Base-by-base conservation (phyloP, 2,113 vertebrate genomes). In the Triplophysa dalaica region DNA sequence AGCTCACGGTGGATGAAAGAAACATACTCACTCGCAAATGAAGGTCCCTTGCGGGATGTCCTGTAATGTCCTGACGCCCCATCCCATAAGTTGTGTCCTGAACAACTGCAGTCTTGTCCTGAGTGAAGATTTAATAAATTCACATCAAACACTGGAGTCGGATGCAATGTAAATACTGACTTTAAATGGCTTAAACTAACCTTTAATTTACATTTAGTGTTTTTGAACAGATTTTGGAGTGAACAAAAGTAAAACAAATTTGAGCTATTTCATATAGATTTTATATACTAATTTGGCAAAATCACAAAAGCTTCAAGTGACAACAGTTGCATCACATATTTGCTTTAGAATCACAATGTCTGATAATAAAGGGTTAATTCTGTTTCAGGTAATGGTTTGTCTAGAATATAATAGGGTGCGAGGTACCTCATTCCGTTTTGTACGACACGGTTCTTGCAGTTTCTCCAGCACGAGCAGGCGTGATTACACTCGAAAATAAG, bases 401-500 rank as follows among this genome's bases (percentile, higher is more conserved):
- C 65, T 8, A 19, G 13, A 54, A 54, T 33, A 89, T 86, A 69
- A 19, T n/a, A 19, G 38, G 0, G 12, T 19, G 22, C 8, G 45
- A 52, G 7, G 24, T 89, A 98, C 98, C 97, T 94, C 89, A 99
- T 94, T 76, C 98, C 98, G 0, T 99, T 98, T 87, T 99, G 98
- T 75, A 99, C 97, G 0, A 99, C 97, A 0, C 98, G 91, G 89
- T 99, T 99, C 84, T 96, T 96, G 86, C 98, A 99, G 86, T 88
- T 97, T 81, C 95, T 92, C 96, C 97, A 97, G 88, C 98, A 99
- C 29, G 97, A 96, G 81, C 98, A 99, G 0, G 98, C 98, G 0
- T 99, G 97, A 86, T 99, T 99, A 75, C 98, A 99, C 93, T 99
- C 98, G 2, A 99, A 99, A 87, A 99, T 95, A 62, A 98, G 91